phyloP scores from a whole-genome alignment of 2,888 invertebrate genomes.

The Aporophyla nigra region DNA sequence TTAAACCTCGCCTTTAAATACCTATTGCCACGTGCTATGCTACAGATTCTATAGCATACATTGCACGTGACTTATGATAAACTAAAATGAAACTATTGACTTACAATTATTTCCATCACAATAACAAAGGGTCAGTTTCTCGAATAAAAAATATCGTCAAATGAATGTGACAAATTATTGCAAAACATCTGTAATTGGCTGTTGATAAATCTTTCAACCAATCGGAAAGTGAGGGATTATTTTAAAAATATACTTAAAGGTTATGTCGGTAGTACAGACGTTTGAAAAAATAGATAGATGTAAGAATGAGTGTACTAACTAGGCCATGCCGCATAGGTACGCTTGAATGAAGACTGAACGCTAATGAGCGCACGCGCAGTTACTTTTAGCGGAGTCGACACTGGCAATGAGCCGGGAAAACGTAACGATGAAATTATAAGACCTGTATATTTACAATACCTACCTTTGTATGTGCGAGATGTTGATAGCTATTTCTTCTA shows the following conservation, averaged over 20 bases:
- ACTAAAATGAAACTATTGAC: too few relatives aligned
- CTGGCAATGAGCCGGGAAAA: conserved; percentile 49
- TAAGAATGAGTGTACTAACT: conserved; percentile 2
- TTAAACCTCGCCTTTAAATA: background rate
- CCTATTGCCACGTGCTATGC: background rate
- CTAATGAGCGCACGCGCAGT: conserved; percentile 37
- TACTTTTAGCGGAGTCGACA: conserved; percentile 38
- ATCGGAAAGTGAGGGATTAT: background rate
- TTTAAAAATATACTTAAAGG: background rate
- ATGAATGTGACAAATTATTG: too few relatives aligned
- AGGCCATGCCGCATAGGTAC: background rate
- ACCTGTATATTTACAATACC: background rate
- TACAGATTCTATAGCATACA: background rate
- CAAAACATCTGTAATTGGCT: too few relatives aligned
- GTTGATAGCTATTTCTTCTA: background rate
- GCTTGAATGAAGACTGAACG: conserved; percentile 15
- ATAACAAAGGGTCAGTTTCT: background rate
- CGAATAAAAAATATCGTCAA: too few relatives aligned
- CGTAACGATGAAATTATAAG: conserved; percentile 4
- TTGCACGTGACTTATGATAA: background rate
- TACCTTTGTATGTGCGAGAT: background rate
- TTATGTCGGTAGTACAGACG: background rate
- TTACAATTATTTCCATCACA: background rate
- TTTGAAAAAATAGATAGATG: background rate
- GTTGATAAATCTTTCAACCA: too few relatives aligned